Evolutionary conservation across 2,113 vertebrate species (phyloP).

Genomic region (Plecotus auritus): DNA sequence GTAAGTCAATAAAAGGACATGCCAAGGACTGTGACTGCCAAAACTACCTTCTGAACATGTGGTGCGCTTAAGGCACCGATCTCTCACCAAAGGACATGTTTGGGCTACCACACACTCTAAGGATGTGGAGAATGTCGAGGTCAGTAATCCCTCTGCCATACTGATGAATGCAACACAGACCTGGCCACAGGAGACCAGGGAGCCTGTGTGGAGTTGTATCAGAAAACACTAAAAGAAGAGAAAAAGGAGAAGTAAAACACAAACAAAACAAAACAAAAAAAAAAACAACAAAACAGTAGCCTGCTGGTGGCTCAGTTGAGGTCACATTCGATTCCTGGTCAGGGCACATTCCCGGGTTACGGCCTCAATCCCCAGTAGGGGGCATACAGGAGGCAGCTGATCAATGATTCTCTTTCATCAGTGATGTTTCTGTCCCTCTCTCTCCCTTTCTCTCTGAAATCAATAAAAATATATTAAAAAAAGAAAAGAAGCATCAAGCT

Average conservation of each 20-base stretch:
- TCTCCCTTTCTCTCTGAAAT: background rate
- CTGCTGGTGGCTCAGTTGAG: no score
- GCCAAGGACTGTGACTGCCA: background rate
- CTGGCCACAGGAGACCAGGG: background rate
- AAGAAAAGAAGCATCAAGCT: background rate
- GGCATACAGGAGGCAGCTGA: no score
- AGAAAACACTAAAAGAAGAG: background rate
- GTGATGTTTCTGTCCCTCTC: no score
- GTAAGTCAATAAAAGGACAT: background rate
- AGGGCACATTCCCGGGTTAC: no score
- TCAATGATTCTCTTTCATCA: no score
- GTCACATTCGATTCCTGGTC: no score
- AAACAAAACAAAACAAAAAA: background rate
- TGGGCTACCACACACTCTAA: background rate
- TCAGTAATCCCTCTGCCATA: background rate
- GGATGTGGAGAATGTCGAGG: background rate
- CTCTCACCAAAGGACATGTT: background rate
- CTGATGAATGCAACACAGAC: background rate
- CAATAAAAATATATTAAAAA: background rate
- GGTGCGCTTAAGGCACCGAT: background rate
- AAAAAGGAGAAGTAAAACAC: background rate
- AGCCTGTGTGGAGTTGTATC: background rate
- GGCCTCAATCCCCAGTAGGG: no score
- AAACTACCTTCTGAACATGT: background rate
- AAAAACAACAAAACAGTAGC: no score